phyloP scores from a whole-genome alignment of 2,797 vertebrate species.

The Anas capensis region DNA sequence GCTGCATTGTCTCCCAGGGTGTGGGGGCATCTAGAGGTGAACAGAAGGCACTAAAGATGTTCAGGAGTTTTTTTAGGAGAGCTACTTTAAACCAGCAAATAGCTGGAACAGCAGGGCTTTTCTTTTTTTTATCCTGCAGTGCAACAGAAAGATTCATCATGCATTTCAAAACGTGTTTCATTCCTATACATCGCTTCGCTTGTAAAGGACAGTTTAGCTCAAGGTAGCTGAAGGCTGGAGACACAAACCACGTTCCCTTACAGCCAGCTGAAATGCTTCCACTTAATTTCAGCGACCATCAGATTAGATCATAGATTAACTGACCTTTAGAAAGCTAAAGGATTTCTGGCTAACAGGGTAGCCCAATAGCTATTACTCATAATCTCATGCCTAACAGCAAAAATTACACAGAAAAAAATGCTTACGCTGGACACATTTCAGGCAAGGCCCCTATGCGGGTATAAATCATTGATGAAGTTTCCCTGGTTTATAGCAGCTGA shows the following conservation, averaged over 20 bases:
- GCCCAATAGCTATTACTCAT: constrained; percentile 34
- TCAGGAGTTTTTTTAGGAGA: constrained; percentile 2
- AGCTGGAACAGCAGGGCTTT: neutral
- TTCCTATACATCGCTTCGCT: neutral
- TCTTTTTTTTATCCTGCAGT: neutral
- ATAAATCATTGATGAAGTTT: constrained; percentile 56
- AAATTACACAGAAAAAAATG: constrained; percentile 41
- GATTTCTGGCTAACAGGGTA: constrained; percentile 38
- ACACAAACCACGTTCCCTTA: neutral
- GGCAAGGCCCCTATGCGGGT: neutral
- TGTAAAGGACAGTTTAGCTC: neutral
- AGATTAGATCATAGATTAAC: constrained; percentile 66
- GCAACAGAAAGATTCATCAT: neutral
- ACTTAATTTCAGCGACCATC: constrained; percentile 44
- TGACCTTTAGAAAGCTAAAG: constrained; percentile 59
- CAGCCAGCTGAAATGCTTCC: neutral
- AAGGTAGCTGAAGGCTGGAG: neutral
- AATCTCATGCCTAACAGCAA: constrained; percentile 53
- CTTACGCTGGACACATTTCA: constrained; percentile 25
- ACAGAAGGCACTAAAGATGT: constrained; percentile 17
- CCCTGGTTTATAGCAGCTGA: neutral
- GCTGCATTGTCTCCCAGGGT: constrained; percentile 14
- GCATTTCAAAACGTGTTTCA: neutral
- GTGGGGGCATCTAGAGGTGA: constrained; percentile 30
- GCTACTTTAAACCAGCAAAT: neutral